Base-by-base conservation (phyloP, 1,140 invertebrate species). In the Cotesia vestalis region DNA sequence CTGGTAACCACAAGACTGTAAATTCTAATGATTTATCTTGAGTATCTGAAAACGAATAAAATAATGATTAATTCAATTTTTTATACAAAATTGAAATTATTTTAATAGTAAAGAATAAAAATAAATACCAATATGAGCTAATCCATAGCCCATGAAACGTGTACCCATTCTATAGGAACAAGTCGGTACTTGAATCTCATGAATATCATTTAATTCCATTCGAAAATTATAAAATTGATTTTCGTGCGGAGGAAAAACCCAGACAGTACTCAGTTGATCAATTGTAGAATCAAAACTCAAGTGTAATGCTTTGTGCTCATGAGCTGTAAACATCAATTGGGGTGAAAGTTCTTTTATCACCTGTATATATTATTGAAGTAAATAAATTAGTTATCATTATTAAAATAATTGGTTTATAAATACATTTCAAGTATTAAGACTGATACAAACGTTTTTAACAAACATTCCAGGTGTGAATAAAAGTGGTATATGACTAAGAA, bases 131-230 rank as follows among this genome's bases (percentile, higher is more conserved):
- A 97, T 88, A 67, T 95, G 87, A 4, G 93, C 93, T 74, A 91
- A 91, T 52, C 95, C 95, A 86, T 93, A 97, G 14, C 95, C 96
- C 83, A 96, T 95, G 73, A 93, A 88, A 8, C 80, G 77, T 20
- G 92, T 93, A 2, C 96, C 96, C 96, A 98, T 98, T 80, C 96
- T 90, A 84, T 98, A 98, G 4, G 95, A 97, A 85, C 94, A 97
- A 0, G 96, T 97, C 2, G 96, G 96, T 69, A 97, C 93, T 83
- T 93, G 90, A 53, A 98, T 90, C 88, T 98, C 96, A 80, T 94
- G 91, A 75, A 93, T 85, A 73, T 88, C 86, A n/a, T 83, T 84
- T 72, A 84, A 79, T 59, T 86, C 84, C 62, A 90, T 80, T 63
- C 83, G 80, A 60, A 87, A 85, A 74, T 86, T 80, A 78, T 87